Base-by-base conservation (phyloP, 1,140 invertebrate genomes). In the Microplitis mediator region DNA sequence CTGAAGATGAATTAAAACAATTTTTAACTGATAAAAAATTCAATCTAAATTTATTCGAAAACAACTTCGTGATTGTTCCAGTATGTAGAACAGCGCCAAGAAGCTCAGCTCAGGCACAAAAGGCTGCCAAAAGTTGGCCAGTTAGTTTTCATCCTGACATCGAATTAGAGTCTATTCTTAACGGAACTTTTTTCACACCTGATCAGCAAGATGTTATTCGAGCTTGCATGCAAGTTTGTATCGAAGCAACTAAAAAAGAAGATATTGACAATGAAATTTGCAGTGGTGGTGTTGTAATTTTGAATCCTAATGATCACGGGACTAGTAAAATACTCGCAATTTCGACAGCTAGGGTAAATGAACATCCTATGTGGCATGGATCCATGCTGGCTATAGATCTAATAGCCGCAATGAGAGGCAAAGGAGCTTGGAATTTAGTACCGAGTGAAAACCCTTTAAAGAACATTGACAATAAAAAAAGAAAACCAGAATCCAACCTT, bases 311-410 rank as follows among this genome's bases (percentile, higher is more conserved):
- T 5, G 85, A 81, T 3, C 84, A 90, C 3, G 88, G 87, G 32
- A 84, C 94, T 14, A 86, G 52, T 54, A 56, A 39, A 35, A 61
- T 72, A 60, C 23, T 95, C 1, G 91, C 94, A 3, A 81, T 93
- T n/a, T 90, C 92, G 4, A 89, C 88, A 72, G 90, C 93, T 77
- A 82, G 87, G 69, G 85, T 91, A 69, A 58, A 85, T 58, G 72
- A 81, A 3, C 93, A 96, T 87, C 93, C 95, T 0, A 87, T 95
- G 56, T 91, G 94, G 84, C 97, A 99, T 88, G 91, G 94, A 36
- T 86, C 91, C 0, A 97, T 98, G 93, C 82, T 95, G 0, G 93
- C 92, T 4, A 89, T 98, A 52, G 96, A 98, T 85, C 87, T 93
- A 71, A 93, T 98, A 0, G 95, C 96, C 0, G 88, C 88, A 74